Evolutionary conservation across 2,888 invertebrate genomes (phyloP), one percentile per base, ranked within the genome.

Genomic region (Papilio gigon): DNA sequence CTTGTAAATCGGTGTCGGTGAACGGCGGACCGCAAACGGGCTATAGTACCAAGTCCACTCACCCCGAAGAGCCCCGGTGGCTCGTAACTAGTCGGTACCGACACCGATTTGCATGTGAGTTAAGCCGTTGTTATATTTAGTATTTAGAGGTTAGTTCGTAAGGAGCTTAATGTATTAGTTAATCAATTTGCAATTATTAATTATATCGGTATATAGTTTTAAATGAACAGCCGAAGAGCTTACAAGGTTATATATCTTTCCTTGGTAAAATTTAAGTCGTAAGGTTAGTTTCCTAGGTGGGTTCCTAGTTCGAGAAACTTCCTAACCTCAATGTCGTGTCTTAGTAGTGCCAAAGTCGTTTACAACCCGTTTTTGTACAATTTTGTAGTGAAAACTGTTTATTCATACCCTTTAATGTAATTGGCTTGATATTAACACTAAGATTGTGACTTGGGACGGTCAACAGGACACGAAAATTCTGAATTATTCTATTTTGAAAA

Each of bases 321-420:
- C 71, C 66, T 76, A 77, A 75, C 77, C 76, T 76, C 74, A 71
- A 81, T 81, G 82, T 83, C 75, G 85, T 84, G 85, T 85, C 84
- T 86, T 86, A 85, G 79, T 85, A 83, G 87, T 87, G 87, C 86
- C 86, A 87, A 87, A 80, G 74, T 73, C 62, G 75, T 80, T 79
- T 81, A 71, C 79, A 81, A 75, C 76, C 77, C 72, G 73, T 79
- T 81, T 53, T 80, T 77, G 72, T 79, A 79, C 74, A 69, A 67
- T 71, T 80, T 78, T 79, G 72, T 80, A 79, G 73, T 73, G 53
- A 68, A 73, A 70, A 65, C 56, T 67, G 42, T 65, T 58, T 22
- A 58, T 20, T 22, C 11, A 30, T 66, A 47, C 6, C 37, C 30
- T 53, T n/a, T 44, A 42, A 44, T 66, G 22, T 50, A 53, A 66